Evolutionary conservation across 2,888 invertebrate genomes (phyloP).

Genomic region (Clitarchus hookeri): DNA sequence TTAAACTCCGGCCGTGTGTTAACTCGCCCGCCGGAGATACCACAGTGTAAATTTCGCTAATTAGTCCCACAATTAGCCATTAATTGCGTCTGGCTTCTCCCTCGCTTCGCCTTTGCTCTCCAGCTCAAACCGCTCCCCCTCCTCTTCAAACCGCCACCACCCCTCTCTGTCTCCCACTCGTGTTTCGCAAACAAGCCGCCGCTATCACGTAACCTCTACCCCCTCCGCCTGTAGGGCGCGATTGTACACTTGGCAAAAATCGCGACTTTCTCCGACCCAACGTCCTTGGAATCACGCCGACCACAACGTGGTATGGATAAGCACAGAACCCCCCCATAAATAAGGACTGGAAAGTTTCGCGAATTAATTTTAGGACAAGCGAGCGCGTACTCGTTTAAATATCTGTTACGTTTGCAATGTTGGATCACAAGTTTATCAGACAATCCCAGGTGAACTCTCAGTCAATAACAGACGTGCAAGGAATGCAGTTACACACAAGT

Average conservation of each 20-base stretch:
- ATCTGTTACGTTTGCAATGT: too few relatives aligned
- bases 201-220: not conserved
- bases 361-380: too few relatives aligned
- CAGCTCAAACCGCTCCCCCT: not conserved
- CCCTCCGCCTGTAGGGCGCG: not conserved
- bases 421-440: too few relatives aligned
- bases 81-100: conserved; percentile 34
- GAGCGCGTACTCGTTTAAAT: too few relatives aligned
- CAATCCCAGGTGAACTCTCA: too few relatives aligned
- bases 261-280: not conserved
- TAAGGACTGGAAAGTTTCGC: too few relatives aligned
- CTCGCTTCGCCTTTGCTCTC: conserved; percentile 14
- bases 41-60: conserved; percentile 33
- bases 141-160: not conserved
- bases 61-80: conserved; percentile 37
- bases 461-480: too few relatives aligned
- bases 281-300: too few relatives aligned
- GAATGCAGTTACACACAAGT: too few relatives aligned
- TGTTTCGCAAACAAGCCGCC: conserved; percentile 1
- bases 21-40: conserved; percentile 25
- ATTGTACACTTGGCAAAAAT: not conserved
- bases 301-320: too few relatives aligned
- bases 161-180: not conserved
- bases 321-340: too few relatives aligned
- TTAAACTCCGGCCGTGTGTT: conserved; percentile 3